Base-by-base conservation (phyloP, 2,888 invertebrate genomes). In the Phorcus lineatus region DNA sequence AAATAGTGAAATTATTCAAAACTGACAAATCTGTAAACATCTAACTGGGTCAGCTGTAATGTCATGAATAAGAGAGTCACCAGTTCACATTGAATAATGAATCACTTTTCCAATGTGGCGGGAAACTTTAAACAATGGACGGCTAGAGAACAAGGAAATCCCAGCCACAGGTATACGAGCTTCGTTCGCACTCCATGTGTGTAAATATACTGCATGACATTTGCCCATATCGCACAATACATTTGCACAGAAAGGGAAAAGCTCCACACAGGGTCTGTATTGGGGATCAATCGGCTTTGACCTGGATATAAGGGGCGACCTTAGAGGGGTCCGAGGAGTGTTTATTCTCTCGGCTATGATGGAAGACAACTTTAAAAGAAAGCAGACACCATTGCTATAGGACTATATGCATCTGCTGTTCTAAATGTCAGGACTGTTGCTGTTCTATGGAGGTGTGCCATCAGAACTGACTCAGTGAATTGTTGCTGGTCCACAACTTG, bases 191-290 rank as follows among this genome's bases (percentile, higher is more conserved):
- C 22, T 28, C 62, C 62, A 62, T 62, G 28, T 62, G 62, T 62
- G 62, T 62, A 62, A 62, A 62, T 62, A 62, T 62, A 62, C 62
- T 16, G 17, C 28, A 62, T 62, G 62, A 62, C 62, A 62, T 62
- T 62, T 62, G 28, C 28, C 16, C 28, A 62, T 62, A 28, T 24
- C 28, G 62, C 62, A 24, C 62, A 62, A 62, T 28, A 62, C 62
- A 62, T 17, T 62, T 62, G 28, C 24, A 62, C 62, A 62, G 62
- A 28, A 2, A 47, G 47, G 47, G 47, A 47, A n/a, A 47, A 47
- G 47, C 47, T 47, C 47, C 47, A 47, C 13, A 47, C 47, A 47
- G 47, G 47, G 47, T 47, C 13, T 47, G 11, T 47, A 47, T 47
- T 28, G 24, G 62, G 62, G 62, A 16, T 24, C 62, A 28, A 17